Evolutionary conservation across 1,140 invertebrate genomes (phyloP), one percentile per base, ranked within the genome.

Genomic region (Brachionus koreanus): DNA sequence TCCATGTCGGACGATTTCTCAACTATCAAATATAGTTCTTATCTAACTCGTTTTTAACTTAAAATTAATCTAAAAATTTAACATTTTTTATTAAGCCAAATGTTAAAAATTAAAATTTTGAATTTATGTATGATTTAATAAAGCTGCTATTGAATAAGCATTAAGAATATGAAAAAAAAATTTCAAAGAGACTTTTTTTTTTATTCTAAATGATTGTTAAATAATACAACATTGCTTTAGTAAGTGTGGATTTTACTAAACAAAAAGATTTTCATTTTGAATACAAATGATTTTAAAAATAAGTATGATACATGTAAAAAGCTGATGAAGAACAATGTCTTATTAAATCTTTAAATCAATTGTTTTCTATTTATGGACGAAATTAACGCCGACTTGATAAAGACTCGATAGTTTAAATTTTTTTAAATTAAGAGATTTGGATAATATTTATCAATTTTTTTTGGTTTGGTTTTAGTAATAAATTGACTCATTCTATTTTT

Each of bases 281-380:
- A 57, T 16, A 57, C 19, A 57, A 57, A 57, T 19, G 16, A 9
- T 7, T 57, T 57, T 57, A 19, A 19, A 19, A 9, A 57, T n/a
- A 16, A 57, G 49, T 19, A 4, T 57, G n/a, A 19, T 57, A 1
- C 49, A 57, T 57, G 49, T 19, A 23, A 49, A 57, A 57, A 57
- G 93, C 93, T 0, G 93, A 87, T 10, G 93, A 87, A 7, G 91
- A 91, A 16, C 92, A 92, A 29, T 93, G 86, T 61, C 76, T 37
- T 67, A 19, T 52, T 7, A 29, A 29, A 67, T 13, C 35, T 67
- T 67, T 12, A 33, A 10, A 67, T 33, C 25, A 67, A 67, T 67
- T 97, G 65, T 96, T 97, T 86, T 98, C 92, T 91, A 95, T 97
- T 85, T 79, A 86, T 85, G 39, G 19, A 10, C 1, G 12, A 35